Percentiles rank a stretch among this genome's conserved stretches.
phyloP scores from a whole-genome alignment of 2,113 vertebrate species.

The Odobenus rosmarus region DNA sequence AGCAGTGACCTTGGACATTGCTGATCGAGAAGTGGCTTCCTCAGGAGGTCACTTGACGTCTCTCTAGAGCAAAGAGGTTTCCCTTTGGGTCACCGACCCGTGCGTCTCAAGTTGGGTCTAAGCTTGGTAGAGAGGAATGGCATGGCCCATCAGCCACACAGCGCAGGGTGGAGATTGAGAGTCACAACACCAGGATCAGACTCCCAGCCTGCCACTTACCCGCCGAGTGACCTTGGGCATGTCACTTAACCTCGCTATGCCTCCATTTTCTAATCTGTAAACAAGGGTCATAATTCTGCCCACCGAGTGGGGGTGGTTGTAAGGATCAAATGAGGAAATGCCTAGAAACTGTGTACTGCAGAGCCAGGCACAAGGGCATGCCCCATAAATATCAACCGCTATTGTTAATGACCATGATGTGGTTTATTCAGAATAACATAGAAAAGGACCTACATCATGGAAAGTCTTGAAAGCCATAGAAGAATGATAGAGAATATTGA shows the following conservation, averaged over 20 bases:
- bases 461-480: not conserved
- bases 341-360: not conserved
- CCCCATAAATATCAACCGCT: not conserved
- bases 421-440: not conserved
- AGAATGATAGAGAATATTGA: not conserved
- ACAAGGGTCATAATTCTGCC: not conserved
- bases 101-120: not conserved
- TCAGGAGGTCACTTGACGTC: not conserved
- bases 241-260: not conserved
- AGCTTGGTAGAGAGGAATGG: not conserved
- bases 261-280: not conserved
- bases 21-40: not conserved
- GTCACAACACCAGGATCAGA: not conserved
- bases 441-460: not conserved
- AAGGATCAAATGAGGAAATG: not conserved
- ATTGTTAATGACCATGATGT: not conserved
- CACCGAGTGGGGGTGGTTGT: rapidly evolving
- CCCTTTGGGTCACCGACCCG: not conserved
- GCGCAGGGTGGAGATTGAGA: not conserved
- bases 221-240: not conserved
- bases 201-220: not conserved
- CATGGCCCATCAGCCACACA: rapidly evolving
- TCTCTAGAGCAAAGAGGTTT: not conserved
- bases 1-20: not conserved
- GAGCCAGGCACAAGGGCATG: not conserved